phyloP scores from a whole-genome alignment of 2,113 vertebrate species.

The Sphyrna mokarran region DNA sequence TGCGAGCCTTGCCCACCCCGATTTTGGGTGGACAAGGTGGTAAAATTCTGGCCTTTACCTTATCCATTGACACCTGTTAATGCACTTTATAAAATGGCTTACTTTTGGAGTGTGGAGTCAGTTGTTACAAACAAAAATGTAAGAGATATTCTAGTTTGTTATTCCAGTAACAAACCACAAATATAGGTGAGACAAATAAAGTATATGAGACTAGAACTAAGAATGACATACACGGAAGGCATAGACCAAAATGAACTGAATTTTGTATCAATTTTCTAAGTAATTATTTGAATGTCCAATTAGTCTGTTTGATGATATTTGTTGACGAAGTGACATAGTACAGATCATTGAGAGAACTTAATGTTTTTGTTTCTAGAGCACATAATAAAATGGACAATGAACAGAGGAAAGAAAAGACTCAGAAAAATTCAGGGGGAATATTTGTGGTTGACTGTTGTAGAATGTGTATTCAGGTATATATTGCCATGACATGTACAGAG shows the following conservation, averaged over 20 bases:
- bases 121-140: not conserved
- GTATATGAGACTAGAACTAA: not conserved
- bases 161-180: not conserved
- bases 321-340: not conserved
- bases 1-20: too few species aligned
- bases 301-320: not conserved
- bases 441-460: not conserved
- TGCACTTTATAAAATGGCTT: not conserved
- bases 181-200: not conserved
- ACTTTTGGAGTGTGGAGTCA: not conserved
- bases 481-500: too few species aligned
- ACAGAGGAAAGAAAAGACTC: not conserved
- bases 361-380: not conserved
- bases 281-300: not conserved
- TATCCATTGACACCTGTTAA: not conserved
- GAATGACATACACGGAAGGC: not conserved
- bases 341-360: not conserved
- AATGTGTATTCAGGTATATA: too few species aligned
- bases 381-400: not conserved
- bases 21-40: too few species aligned
- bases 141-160: not conserved
- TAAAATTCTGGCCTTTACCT: not conserved
- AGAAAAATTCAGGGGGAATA: not conserved
- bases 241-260: not conserved
- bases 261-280: not conserved